phyloP scores from a whole-genome alignment of 2,888 invertebrate species.

The Marasmarcha lunaedactyla region DNA sequence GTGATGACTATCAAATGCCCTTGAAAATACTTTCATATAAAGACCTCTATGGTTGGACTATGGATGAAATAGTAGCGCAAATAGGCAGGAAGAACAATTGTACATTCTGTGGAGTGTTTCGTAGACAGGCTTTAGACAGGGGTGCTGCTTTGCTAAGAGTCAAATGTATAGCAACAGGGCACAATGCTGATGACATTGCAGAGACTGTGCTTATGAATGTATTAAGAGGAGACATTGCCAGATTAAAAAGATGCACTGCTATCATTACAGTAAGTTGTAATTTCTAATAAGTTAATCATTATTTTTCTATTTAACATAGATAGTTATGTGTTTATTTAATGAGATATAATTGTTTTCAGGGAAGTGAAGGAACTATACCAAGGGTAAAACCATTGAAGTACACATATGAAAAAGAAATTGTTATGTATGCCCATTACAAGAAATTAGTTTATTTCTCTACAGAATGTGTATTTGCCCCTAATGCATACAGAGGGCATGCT shows the following conservation, averaged over 20 bases:
- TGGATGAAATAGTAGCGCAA: constrained; percentile 96
- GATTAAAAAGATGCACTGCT: constrained; percentile 91
- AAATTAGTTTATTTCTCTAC: constrained; percentile 98
- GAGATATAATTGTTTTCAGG: constrained; percentile 52
- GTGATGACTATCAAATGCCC: constrained; percentile 92
- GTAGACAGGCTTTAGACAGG: constrained; percentile 95
- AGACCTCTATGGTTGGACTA: constrained; percentile 99
- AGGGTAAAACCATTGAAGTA: constrained; percentile 97
- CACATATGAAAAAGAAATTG: constrained; percentile 98
- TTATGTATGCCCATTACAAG: constrained; percentile 98
- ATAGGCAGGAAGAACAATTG: constrained; percentile 94
- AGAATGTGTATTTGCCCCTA: constrained; percentile 98
- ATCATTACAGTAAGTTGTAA: constrained; percentile 83
- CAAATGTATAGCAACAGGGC: constrained; percentile 95
- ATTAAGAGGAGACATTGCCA: constrained; percentile 94
- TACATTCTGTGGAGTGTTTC: constrained; percentile 95
- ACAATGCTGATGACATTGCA: constrained; percentile 97
- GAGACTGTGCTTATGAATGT: constrained; percentile 99
- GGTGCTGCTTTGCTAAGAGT: constrained; percentile 91
- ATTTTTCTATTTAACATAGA: not conserved
- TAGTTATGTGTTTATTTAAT: not conserved
- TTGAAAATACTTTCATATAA: constrained; percentile 96
- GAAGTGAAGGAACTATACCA: constrained; percentile 85
- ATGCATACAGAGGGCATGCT: constrained; percentile 95
- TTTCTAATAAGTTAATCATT: not conserved